Evolutionary conservation across 2,888 invertebrate species (phyloP), one percentile per base, ranked within the genome.

Genomic region (Coleophora deauratella): DNA sequence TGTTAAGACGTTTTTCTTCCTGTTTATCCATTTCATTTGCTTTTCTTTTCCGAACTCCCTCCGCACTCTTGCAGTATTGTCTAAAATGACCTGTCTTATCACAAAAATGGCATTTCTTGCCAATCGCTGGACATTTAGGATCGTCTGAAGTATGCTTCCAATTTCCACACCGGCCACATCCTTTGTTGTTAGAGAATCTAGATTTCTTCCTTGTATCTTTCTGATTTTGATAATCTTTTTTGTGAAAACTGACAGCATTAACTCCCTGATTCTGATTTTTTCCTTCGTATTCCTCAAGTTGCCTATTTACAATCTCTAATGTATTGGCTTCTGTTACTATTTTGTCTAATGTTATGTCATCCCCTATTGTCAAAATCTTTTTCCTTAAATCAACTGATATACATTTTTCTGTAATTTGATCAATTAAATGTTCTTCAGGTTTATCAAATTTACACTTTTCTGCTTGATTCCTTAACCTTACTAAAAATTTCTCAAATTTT

Each of bases 371-470:
- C 6, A 42, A 10, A 12, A 42, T 13, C 15, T 42, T 42, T 31
- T 42, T 42, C n/a, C 38, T 34, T 9, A 42, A 31, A 6, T 38
- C 42, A 2, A 2, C 12, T 6, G 42, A 42, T 8, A 27, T 6
- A 33, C 38, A 33, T 33, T 44, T 44, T 34, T 44, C 41, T 9
- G 21, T 33, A 27, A 41, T 41, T 35, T 46, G 46, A 27, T 46
- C 46, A 27, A 46, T 40, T 21, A 46, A 14, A 8, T 55, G 21
- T 2, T 56, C 52, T 0, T 57, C 49, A 4, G 12, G 13, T 7
- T 33, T 30, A 0, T 8, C 2, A 35, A 56, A 55, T 9, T 54
- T 15, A 33, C 56, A 59, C 47, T 56, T 57, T 1, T 6, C 21
- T 1, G 45, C 38, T 47, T 58, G 55, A 0, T 45, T 12, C 11